These are phyloP conservation scores for Columbina picui DNA, from an alignment of 2,113 vertebrate genomes.

Conservation along the genomic window DNA sequence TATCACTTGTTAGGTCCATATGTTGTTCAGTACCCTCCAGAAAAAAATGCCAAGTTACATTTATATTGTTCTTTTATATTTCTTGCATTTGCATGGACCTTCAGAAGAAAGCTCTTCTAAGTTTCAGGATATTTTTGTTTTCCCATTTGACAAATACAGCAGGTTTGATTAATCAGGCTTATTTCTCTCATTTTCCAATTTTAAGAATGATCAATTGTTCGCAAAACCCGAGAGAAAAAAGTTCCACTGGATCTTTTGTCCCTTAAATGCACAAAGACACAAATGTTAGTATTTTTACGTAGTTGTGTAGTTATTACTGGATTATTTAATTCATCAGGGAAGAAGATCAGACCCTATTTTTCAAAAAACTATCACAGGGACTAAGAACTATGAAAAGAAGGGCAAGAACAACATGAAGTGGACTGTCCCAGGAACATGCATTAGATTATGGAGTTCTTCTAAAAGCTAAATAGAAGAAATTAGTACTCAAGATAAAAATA, in stretches of 20 bases:
- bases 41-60: neutral
- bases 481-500: neutral
- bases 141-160: neutral
- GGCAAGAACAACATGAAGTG: neutral
- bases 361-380: neutral
- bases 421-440: neutral
- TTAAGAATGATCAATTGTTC: neutral
- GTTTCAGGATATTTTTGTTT: neutral
- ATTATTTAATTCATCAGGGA: neutral
- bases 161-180: neutral
- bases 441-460: neutral
- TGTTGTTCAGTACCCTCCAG: neutral
- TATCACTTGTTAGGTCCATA: neutral
- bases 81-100: too few species aligned
- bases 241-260: neutral
- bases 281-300: neutral
- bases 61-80: too few species aligned
- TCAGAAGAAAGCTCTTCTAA: neutral
- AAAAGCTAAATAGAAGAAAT: neutral
- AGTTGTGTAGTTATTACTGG: neutral
- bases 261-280: neutral
- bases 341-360: neutral
- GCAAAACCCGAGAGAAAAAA: neutral
- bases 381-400: neutral
- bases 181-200: neutral